These are phyloP conservation scores for Parus major DNA, from an alignment of 2,113 vertebrate species.

Conservation along the genomic window DNA sequence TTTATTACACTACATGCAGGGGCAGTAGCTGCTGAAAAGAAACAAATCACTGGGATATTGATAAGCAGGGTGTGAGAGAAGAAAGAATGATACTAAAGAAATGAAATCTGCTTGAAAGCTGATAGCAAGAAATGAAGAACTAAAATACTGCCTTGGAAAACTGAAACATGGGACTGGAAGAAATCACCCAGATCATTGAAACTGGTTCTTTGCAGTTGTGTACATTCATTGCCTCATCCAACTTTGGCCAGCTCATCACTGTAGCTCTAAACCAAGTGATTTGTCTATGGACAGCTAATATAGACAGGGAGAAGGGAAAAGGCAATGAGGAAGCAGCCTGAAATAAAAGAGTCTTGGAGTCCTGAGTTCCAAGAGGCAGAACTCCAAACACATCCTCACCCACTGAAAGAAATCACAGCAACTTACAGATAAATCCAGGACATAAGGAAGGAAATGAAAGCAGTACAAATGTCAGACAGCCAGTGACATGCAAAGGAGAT, in stretches of 20 bases:
- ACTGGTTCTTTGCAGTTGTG: not conserved
- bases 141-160: not conserved
- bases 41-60: not conserved
- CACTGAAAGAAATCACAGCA: not conserved
- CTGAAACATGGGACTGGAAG: not conserved
- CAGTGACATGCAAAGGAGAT: not conserved
- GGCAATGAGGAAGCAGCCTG: not conserved
- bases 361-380: not conserved
- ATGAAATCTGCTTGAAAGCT: not conserved
- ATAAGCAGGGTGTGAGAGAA: not conserved
- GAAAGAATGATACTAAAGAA: not conserved
- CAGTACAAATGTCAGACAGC: not conserved
- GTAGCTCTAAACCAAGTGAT: not conserved
- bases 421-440: not conserved
- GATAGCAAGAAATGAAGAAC: not conserved
- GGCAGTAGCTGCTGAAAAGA: not conserved
- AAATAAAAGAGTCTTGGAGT: not conserved
- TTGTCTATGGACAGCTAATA: not conserved
- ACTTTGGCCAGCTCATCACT: not conserved
- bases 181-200: not conserved
- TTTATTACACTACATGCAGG: not conserved
- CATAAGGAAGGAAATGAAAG: not conserved
- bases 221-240: not conserved
- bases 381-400: not conserved
- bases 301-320: not conserved